A percentile compares a stretch with the other conserved stretches of the same genome.
phyloP scores from a whole-genome alignment of 2,888 invertebrate species.

The Chaetogeoica ovagalla region DNA sequence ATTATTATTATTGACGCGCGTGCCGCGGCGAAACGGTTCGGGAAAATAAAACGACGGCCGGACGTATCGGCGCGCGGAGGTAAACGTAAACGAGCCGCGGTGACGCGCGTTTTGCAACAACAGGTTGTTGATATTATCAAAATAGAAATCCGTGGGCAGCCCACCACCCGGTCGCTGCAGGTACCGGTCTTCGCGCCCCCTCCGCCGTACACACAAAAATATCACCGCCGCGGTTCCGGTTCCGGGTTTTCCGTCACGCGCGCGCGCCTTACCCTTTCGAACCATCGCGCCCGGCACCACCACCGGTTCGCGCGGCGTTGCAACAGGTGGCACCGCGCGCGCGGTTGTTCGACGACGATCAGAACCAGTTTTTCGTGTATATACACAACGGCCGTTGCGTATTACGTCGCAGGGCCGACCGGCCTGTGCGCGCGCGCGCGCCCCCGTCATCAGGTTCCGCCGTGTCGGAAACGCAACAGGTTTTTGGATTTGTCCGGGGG shows the following conservation, averaged over 20 bases:
- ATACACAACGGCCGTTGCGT: conserved; percentile 6
- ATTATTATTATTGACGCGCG: too few species aligned
- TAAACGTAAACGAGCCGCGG: too few species aligned
- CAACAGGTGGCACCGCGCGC: not conserved
- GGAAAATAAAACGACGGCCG: too few species aligned
- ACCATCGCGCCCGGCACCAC: not conserved
- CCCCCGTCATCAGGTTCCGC: conserved; percentile 22
- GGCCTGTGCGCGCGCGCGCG: not conserved
- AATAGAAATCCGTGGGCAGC: not conserved
- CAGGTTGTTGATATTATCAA: not conserved
- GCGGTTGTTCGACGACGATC: not conserved
- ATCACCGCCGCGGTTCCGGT: conserved; percentile 11
- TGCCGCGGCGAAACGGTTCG: too few species aligned
- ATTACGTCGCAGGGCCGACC: conserved; percentile 8
- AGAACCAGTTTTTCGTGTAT: conserved; percentile 46
- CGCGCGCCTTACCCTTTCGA: conserved; percentile 30
- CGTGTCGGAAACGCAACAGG: conserved; percentile 43
- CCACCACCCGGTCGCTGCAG: not conserved
- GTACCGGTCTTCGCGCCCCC: not conserved
- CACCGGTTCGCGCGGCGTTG: not conserved
- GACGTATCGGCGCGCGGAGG: too few species aligned
- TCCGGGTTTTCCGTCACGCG: conserved; percentile 40
- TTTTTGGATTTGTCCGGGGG: conserved; percentile 36
- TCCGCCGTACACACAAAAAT: not conserved
- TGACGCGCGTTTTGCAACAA: too few species aligned